A percentile compares a stretch with the other conserved stretches of the same genome.
These are phyloP conservation scores for Yponomeuta plumbellus DNA, from an alignment of 2,888 invertebrate genomes.

Conservation along the genomic window DNA sequence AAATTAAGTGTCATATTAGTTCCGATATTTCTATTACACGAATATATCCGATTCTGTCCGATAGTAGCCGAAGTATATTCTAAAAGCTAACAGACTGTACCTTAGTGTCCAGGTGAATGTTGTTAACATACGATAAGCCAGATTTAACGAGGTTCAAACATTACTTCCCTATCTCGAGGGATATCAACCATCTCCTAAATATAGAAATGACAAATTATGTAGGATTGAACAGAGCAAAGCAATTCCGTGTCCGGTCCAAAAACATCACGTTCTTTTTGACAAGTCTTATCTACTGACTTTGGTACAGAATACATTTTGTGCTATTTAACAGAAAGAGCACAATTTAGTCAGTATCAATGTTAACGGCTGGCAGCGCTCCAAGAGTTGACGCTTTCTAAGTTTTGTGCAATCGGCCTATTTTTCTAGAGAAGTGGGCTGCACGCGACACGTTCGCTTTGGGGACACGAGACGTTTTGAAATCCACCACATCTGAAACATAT, in stretches of 20 bases:
- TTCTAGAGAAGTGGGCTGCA: slow-evolving; percentile 65
- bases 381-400: slow-evolving; percentile 59
- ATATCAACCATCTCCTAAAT: background rate
- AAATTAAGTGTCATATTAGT: no score
- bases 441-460: slow-evolving; percentile 48
- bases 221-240: background rate
- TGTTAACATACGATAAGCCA: background rate
- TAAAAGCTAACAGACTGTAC: no score
- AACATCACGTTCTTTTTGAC: background rate
- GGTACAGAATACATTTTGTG: background rate
- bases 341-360: slow-evolving; percentile 62
- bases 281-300: background rate
- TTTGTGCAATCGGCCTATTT: slow-evolving; percentile 76
- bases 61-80: no score
- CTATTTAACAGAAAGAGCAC: slow-evolving; percentile 29
- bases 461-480: slow-evolving; percentile 21
- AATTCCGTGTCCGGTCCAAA: background rate
- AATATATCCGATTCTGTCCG: no score
- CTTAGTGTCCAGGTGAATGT: background rate
- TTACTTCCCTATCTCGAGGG: background rate
- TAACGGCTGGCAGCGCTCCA: slow-evolving; percentile 63
- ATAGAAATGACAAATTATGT: background rate
- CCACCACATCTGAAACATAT: background rate
- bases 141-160: background rate
- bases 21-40: no score